Evolutionary conservation across 2,113 vertebrate genomes (phyloP), one percentile per base, ranked within the genome.

Genomic region (Calyptomena viridis): DNA sequence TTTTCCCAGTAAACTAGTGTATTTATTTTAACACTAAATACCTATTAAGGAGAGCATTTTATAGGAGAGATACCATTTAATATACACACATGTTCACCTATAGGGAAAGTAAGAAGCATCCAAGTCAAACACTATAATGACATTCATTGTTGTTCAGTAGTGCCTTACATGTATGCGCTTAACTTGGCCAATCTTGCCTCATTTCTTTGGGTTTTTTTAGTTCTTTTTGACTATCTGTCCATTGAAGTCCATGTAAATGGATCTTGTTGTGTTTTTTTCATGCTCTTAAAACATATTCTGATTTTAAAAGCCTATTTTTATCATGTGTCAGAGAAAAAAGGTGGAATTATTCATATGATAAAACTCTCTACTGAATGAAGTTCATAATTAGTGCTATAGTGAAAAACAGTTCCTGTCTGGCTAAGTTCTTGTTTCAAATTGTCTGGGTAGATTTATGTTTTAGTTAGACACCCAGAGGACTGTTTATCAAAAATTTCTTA

Each of bases 121-220:
- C 6, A 18, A 73, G 14, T 67, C 50, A 67, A 53, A 42, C 46
- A 37, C 55, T 5, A 1, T 22, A 50, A 23, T 16, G 8, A 6
- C 44, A 60, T 47, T 73, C 10, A 9, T 58, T 69, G 27, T 24
- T 30, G 31, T 83, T 79, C 44, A n/a, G 24, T 24, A 59, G 33
- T 1, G 1, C 21, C 4, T 74, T 66, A 23, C 11, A 16, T 0
- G 0, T 39, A 11, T 0, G 4, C 50, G 40, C 12, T 42, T 82
- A 30, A 30, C 2, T 2, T 50, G 50, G 35, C 39, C 56, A 66
- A 22, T 68, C 49, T 81, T 1, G 0, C 12, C 40, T 55, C 30
- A 73, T 40, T 66, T 63, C 31, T 37, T 23, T 63, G n/a, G 30
- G n/a, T 23, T 56, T 62, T 68, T 75, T 46, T 20, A 59, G 23